Evolutionary conservation across 2,888 invertebrate genomes (phyloP), one percentile per base, ranked within the genome.

Genomic region (Drosophila monieri): DNA sequence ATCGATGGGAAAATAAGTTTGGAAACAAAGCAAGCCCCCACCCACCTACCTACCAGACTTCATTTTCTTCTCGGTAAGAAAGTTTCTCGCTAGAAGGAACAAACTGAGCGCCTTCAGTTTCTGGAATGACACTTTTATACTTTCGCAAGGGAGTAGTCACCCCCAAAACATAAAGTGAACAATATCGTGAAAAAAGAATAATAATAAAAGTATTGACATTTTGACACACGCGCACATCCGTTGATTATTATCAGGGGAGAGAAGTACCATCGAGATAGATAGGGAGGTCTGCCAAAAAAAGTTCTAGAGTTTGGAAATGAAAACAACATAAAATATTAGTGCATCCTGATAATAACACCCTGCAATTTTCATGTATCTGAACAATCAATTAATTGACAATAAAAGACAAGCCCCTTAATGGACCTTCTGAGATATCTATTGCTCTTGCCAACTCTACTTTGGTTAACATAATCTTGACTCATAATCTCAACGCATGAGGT

Each of bases 161-260:
- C 44, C 35, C 37, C 15, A 35, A 47, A 71, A 68, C 21, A 47
- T 35, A 14, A 51, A 39, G 43, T 51, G 23, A 65, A 39, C 43
- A 35, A 2, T 44, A 41, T 15, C n/a, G 43, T 12, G 32, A 54
- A 66, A 68, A 41, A 48, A 76, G 66, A 61, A 15, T 25, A 57
- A 49, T 53, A 41, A 49, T 53, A 41, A 27, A 77, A 56, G 73
- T 27, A 46, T 57, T 65, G 57, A 58, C 49, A 77, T 43, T 47
- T 49, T 46, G 60, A 52, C 62, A 77, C 53, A 47, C 69, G 66
- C 52, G 51, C 68, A 53, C 70, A 78, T 71, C 60, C 48, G 73
- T 80, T 67, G 81, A 78, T 73, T 66, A 59, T 56, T 76, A 79
- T 85, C 79, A 52, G 39, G 44, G 56, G 47, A 52, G 60, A 21